Evolutionary conservation across 2,113 vertebrate species (phyloP).

Genomic region (Emydura subglobosa): DNA sequence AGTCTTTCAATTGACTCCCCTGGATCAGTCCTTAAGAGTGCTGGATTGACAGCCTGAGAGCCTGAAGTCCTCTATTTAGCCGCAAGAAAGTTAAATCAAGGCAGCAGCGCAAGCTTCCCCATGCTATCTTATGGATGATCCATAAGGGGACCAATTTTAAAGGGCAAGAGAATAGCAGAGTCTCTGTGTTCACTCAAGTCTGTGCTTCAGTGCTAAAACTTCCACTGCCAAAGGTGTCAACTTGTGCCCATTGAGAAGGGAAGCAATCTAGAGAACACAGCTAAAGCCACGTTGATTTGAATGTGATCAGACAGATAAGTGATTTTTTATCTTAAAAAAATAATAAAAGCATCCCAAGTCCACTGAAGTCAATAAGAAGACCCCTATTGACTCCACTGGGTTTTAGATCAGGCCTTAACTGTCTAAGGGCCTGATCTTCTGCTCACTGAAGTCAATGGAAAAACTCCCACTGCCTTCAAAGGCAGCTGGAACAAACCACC

Average conservation of each 20-base stretch:
- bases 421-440: conserved; percentile 13
- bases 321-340: not conserved
- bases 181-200: not conserved
- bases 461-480: conserved; percentile 17
- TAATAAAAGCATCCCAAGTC: conserved; percentile 39
- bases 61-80: conserved; percentile 20
- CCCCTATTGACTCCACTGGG: conserved; percentile 44
- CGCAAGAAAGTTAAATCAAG: not conserved
- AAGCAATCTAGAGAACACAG: not conserved
- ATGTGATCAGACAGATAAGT: conserved; percentile 24
- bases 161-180: not conserved
- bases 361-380: conserved; percentile 19
- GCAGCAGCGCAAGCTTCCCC: conserved; percentile 7
- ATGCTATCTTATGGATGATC: not conserved
- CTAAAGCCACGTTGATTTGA: conserved; percentile 26
- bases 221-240: conserved; percentile 7
- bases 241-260: conserved; percentile 25
- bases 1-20: not conserved
- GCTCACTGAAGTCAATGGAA: conserved; percentile 37
- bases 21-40: not conserved
- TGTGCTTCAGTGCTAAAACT: conserved; percentile 37
- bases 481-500: conserved; percentile 14
- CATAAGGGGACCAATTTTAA: not conserved
- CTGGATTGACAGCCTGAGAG: not conserved
- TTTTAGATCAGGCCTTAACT: conserved; percentile 37